These are phyloP conservation scores for Suricata suricatta DNA, from an alignment of 2,113 vertebrate genomes.

Conservation along the genomic window DNA sequence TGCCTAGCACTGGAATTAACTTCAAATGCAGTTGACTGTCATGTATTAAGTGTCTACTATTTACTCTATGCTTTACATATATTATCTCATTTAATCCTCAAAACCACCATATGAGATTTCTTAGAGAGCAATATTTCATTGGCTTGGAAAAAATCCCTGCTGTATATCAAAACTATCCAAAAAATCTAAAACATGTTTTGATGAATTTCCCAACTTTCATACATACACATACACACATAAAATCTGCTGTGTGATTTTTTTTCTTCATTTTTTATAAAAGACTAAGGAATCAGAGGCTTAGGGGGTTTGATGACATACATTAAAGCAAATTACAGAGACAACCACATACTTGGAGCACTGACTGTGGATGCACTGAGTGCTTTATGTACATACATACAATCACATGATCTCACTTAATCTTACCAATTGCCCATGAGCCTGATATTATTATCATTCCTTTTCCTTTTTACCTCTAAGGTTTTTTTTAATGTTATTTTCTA, in stretches of 20 bases:
- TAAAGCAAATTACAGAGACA: background rate
- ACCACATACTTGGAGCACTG: background rate
- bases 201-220: background rate
- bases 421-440: background rate
- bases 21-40: background rate
- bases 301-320: background rate
- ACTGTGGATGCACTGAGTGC: background rate
- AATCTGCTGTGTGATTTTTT: background rate
- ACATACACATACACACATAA: background rate
- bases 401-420: background rate
- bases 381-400: background rate
- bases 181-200: constrained; percentile 11
- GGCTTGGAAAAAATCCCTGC: background rate
- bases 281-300: background rate
- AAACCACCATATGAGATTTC: background rate
- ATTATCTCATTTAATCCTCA: background rate
- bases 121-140: background rate
- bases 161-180: background rate
- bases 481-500: background rate
- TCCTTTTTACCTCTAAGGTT: background rate
- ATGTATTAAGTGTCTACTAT: background rate
- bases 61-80: background rate
- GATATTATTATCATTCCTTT: background rate
- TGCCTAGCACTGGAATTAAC: background rate
- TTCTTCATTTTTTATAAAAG: background rate